These are phyloP conservation scores for Asobara japonica DNA, from an alignment of 1,140 invertebrate genomes.

Conservation along the genomic window DNA sequence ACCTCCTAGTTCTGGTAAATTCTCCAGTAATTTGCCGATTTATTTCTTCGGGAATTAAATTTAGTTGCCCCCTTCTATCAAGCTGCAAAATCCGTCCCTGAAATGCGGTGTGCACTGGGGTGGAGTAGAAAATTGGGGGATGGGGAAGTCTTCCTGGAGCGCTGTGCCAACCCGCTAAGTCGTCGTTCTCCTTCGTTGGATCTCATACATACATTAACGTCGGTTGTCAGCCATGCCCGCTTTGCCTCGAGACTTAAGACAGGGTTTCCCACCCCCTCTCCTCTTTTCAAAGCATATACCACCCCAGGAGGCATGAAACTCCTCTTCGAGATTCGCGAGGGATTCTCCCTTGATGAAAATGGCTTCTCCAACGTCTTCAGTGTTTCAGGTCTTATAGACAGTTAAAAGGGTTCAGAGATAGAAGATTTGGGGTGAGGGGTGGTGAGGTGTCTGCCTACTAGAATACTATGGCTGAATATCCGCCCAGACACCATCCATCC, in stretches of 20 bases:
- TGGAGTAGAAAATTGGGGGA: not conserved
- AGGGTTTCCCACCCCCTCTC: slow-evolving; percentile 37
- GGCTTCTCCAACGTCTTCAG: not conserved
- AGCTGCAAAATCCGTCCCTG: no score
- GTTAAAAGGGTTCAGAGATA: slow-evolving; percentile 18
- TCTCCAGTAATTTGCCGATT: no score
- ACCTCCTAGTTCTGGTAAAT: no score
- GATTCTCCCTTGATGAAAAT: not conserved
- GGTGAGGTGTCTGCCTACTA: not conserved
- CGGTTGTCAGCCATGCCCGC: slow-evolving; percentile 55
- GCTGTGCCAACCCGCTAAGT: slow-evolving; percentile 39
- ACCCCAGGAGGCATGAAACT: slow-evolving; percentile 35
- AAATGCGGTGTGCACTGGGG: slow-evolving; percentile 1
- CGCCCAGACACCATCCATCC: not conserved
- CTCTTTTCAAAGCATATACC: slow-evolving; percentile 27
- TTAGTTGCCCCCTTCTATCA: no score
- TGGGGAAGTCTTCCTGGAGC: slow-evolving; percentile 27
- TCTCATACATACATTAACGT: slow-evolving; percentile 65
- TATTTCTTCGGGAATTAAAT: no score
- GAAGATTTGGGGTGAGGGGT: slow-evolving; percentile 20
- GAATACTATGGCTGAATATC: not conserved
- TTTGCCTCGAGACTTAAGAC: slow-evolving; percentile 55
- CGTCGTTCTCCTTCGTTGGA: slow-evolving; percentile 39
- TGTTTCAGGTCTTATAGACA: slow-evolving; percentile 33
- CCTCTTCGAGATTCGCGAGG: slow-evolving; percentile 33